Percentiles rank a stretch among this genome's conserved stretches.
Evolutionary conservation across 1,140 invertebrate species (phyloP).

Genomic region (Rhynchophorus ferrugineus): DNA sequence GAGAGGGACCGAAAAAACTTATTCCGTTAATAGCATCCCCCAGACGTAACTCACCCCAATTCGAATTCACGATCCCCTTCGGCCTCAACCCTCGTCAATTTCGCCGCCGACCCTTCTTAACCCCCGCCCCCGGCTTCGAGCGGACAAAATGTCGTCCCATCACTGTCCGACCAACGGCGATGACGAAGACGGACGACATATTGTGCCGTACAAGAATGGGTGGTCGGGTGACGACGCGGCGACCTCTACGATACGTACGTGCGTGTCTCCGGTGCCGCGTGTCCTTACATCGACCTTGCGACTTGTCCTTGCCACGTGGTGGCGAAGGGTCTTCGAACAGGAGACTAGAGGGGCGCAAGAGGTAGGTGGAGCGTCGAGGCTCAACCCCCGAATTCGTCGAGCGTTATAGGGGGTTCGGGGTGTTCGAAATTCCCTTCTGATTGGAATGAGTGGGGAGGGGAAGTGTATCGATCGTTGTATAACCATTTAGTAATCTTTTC

Average conservation of each 20-base stretch:
- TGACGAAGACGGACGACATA: constrained; percentile 14
- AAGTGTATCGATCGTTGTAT: too few species aligned
- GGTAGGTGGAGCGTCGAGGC: constrained; percentile 5
- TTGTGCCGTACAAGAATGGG: constrained; percentile 5
- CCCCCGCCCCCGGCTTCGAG: neutral
- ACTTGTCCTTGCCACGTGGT: constrained; percentile 17
- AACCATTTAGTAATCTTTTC: too few species aligned
- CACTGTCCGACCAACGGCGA: constrained; percentile 11
- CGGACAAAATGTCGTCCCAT: neutral
- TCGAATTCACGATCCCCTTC: constrained; percentile 7
- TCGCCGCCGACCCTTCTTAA: neutral
- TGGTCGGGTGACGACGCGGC: too few species aligned
- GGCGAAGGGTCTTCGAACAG: constrained; percentile 22
- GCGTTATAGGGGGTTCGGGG: neutral
- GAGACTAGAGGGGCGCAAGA: constrained; percentile 18
- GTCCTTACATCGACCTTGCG: constrained; percentile 20
- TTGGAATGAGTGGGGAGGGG: neutral
- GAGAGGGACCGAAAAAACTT: too few species aligned
- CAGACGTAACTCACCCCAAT: constrained; percentile 2
- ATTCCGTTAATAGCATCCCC: too few species aligned
- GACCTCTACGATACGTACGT: too few species aligned
- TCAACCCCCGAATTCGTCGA: neutral
- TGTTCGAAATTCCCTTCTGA: neutral
- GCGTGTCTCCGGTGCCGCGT: too few species aligned
- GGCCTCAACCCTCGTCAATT: constrained; percentile 13